A percentile compares a stretch with the other conserved stretches of the same genome.
These are phyloP conservation scores for Fopius arisanus DNA, from an alignment of 1,140 invertebrate genomes.

Conservation along the genomic window DNA sequence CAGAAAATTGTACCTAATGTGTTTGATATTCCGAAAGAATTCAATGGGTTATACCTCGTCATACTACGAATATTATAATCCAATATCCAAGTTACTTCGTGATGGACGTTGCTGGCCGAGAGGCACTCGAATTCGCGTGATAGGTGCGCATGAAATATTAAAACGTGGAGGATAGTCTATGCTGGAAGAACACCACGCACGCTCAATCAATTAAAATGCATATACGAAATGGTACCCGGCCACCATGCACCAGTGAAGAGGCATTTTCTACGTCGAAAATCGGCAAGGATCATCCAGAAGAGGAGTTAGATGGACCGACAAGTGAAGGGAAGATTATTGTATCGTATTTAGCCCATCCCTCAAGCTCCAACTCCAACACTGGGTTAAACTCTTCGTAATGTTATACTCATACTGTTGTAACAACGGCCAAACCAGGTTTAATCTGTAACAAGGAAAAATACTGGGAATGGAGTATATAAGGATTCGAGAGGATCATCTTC, in stretches of 20 bases:
- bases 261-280: not conserved
- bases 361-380: conserved; percentile 13
- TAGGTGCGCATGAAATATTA: conserved; percentile 7
- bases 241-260: conserved; percentile 39
- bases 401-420: conserved; percentile 39
- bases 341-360: conserved; percentile 20
- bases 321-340: conserved; percentile 41
- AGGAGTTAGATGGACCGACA: conserved; percentile 23
- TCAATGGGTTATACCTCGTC: not conserved
- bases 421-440: conserved; percentile 42
- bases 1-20: no score
- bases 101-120: conserved; percentile 14
- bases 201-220: conserved; percentile 33
- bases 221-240: conserved; percentile 16
- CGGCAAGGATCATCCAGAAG: conserved; percentile 21
- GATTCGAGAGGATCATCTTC: conserved; percentile 47
- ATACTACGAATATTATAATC: not conserved
- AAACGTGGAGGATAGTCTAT: not conserved
- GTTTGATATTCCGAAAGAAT: not conserved
- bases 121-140: conserved; percentile 15
- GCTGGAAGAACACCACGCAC: not conserved
- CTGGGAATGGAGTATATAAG: conserved; percentile 51
- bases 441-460: conserved; percentile 60
- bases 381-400: conserved; percentile 37
- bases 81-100: conserved; percentile 5